Percentiles rank a stretch among this genome's conserved stretches.
Conservation (phyloP, 2,113 vertebrate species). For the Zingel zingel region DNA sequence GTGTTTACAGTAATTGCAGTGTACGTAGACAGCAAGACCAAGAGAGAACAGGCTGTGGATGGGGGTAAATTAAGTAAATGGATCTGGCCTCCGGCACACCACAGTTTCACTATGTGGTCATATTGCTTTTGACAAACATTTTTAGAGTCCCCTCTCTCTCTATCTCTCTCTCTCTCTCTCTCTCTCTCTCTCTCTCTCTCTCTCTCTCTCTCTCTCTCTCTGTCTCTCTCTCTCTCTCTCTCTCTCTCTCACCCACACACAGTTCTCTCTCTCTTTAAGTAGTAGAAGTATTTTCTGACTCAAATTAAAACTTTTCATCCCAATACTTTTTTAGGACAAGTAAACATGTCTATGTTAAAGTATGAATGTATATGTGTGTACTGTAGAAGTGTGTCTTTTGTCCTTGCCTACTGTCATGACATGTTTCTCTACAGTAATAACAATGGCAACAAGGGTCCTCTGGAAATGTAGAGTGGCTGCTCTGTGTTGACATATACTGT, state of each 20-base stretch:
- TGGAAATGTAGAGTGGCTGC: not conserved
- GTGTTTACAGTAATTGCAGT: slow-evolving; percentile 88
- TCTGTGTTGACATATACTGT: not conserved
- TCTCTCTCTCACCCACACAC: not conserved
- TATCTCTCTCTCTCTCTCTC: not conserved
- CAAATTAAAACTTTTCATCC: not conserved
- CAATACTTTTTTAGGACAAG: not conserved
- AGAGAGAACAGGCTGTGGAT: slow-evolving; percentile 15
- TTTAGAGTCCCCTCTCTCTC: not conserved
- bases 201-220: not conserved
- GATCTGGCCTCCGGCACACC: slow-evolving; percentile 26
- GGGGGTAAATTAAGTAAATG: slow-evolving; percentile 34
- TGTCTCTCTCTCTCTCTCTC: not conserved
- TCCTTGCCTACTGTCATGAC: not conserved
- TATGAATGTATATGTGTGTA: not conserved
- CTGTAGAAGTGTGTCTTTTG: not conserved
- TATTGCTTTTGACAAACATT: slow-evolving; percentile 21
- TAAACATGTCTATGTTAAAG: not conserved
- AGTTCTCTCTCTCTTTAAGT: not conserved
- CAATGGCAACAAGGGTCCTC: not conserved
- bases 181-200: not conserved
- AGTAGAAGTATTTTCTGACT: not conserved
- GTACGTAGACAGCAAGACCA: slow-evolving; percentile 66
- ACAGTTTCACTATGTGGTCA: slow-evolving; percentile 34
- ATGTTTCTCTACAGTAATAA: not conserved